Conservation (phyloP, 2,113 vertebrate species). For the Chlorodrepanis virens region DNA sequence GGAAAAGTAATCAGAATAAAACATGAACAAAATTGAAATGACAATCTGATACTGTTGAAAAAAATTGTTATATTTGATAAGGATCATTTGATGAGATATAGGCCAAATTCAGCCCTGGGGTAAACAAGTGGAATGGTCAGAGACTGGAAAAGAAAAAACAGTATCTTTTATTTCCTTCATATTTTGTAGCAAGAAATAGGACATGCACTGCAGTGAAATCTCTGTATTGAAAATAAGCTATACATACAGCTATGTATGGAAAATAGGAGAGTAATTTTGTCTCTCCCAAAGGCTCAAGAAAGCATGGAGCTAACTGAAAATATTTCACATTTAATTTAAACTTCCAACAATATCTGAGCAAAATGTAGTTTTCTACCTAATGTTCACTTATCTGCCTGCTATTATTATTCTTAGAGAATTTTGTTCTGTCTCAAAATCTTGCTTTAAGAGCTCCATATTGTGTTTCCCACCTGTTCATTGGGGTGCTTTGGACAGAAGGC, state of each 20-base stretch:
- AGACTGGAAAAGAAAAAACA: not conserved
- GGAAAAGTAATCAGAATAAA: not conserved
- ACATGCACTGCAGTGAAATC: not conserved
- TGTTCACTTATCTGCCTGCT: not conserved
- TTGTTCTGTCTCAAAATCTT: not conserved
- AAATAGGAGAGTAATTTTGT: not conserved
- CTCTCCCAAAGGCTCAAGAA: not conserved
- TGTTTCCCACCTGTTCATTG: not conserved
- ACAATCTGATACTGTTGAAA: not conserved
- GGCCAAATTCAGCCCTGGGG: not conserved
- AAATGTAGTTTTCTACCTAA: not conserved
- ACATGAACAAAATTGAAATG: not conserved
- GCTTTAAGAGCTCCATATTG: not conserved
- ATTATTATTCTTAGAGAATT: not conserved
- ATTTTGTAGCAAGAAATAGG: not conserved
- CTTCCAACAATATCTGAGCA: not conserved
- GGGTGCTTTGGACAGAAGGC: not conserved
- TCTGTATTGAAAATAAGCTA: not conserved
- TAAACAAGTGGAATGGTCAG: not conserved
- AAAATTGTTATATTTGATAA: conserved; percentile 14
- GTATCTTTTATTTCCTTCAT: not conserved
- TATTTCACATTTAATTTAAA: not conserved
- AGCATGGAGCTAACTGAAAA: not conserved
- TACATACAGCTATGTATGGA: not conserved
- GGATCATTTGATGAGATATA: conserved; percentile 10